Conservation (phyloP, 2,888 invertebrate genomes). For the Cremastinae sp. region DNA sequence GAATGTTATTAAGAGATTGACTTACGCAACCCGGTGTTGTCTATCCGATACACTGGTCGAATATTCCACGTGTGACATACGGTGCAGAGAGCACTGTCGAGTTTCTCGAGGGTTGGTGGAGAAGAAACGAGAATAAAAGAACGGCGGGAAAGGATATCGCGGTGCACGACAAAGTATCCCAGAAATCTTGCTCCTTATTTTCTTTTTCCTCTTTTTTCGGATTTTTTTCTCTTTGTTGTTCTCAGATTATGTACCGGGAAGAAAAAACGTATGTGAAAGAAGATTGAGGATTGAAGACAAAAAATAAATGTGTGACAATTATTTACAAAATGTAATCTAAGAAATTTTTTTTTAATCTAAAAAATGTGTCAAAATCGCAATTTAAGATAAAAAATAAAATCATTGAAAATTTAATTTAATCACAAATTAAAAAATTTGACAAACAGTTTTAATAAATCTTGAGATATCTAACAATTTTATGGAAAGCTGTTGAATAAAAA, state of each 20-base stretch:
- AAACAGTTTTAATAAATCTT: no score
- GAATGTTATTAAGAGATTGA: conserved; percentile 61
- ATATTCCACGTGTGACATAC: conserved; percentile 35
- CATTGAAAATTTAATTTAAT: no score
- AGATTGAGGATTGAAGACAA: no score
- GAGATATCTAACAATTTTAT: no score
- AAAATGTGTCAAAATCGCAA: no score
- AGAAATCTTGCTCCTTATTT: conserved; percentile 7
- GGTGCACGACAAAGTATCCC: conserved; percentile 26
- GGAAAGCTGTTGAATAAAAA: not conserved
- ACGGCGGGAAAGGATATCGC: conserved; percentile 59
- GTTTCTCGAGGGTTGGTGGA: conserved; percentile 15
- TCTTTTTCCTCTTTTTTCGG: not conserved
- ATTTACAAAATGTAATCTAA: no score
- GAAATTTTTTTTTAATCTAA: no score
- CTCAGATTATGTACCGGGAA: no score
- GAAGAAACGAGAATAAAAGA: conserved; percentile 25
- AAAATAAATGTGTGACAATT: no score
- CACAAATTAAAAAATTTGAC: no score
- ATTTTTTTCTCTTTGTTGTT: conserved; percentile 2
- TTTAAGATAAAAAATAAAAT: no score
- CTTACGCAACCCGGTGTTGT: conserved; percentile 70
- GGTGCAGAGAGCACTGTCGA: not conserved
- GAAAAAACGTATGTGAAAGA: conserved; percentile 1
- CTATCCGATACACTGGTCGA: conserved; percentile 64